phyloP scores from a whole-genome alignment of 1,140 invertebrate genomes.

The Solenopsis invicta region DNA sequence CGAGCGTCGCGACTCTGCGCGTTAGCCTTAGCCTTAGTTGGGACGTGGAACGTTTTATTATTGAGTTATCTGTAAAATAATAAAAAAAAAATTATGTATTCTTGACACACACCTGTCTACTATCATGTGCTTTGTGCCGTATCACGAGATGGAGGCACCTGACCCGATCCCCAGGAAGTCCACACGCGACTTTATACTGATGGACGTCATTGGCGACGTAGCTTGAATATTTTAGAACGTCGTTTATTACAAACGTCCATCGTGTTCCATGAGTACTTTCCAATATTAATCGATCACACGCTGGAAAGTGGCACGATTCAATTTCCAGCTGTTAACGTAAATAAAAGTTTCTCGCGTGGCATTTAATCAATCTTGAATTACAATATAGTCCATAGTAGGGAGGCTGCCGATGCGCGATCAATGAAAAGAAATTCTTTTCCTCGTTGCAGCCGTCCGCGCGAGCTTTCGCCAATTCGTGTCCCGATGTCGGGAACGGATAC shows the following conservation, averaged over 20 bases:
- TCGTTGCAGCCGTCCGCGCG: not conserved
- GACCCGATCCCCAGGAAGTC: conserved; percentile 5
- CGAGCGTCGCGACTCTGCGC: conserved; percentile 61
- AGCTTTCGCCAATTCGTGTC: too few relatives aligned
- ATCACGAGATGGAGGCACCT: conserved; percentile 6
- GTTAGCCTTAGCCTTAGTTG: conserved; percentile 71
- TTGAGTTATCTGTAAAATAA: conserved; percentile 75
- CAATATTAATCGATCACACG: conserved; percentile 39
- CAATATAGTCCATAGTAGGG: not conserved
- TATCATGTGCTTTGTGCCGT: not conserved
- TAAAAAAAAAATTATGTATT: conserved; percentile 76
- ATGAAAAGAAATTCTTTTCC: conserved; percentile 2
- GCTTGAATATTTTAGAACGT: conserved; percentile 51
- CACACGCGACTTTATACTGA: not conserved
- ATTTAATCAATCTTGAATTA: not conserved
- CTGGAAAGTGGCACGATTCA: not conserved
- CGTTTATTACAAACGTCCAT: conserved; percentile 30
- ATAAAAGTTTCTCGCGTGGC: not conserved
- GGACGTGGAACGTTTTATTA: conserved; percentile 65
- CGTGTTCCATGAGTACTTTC: not conserved
- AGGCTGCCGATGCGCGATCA: not conserved
- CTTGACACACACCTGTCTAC: conserved; percentile 49
- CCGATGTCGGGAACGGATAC: too few relatives aligned
- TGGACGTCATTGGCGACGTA: conserved; percentile 15
- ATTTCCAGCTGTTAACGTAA: not conserved